phyloP scores from a whole-genome alignment of 2,888 invertebrate genomes.

The Marasmarcha lunaedactyla region DNA sequence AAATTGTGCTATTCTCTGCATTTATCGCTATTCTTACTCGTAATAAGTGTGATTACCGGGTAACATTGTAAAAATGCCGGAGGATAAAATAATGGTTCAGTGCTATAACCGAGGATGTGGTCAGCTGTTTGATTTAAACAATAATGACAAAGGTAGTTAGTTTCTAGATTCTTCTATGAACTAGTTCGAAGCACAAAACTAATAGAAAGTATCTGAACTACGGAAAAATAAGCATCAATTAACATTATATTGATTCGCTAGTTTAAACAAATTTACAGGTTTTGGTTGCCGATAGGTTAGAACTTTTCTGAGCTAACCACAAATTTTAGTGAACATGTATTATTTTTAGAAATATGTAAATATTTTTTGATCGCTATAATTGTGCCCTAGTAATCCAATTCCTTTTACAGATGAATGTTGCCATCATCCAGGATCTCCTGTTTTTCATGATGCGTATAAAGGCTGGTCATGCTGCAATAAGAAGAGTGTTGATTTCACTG shows the following conservation, averaged over 20 bases:
- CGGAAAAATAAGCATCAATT: no score
- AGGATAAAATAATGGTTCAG: slow-evolving; percentile 40
- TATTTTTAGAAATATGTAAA: no score
- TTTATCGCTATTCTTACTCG: no score
- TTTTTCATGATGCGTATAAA: slow-evolving; percentile 98
- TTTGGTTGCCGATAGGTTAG: no score
- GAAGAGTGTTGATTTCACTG: slow-evolving; percentile 96
- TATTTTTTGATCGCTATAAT: not conserved
- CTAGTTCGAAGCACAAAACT: no score
- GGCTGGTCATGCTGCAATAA: slow-evolving; percentile 99
- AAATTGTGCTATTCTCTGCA: no score
- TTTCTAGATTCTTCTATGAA: slow-evolving; percentile 33
- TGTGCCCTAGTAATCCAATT: not conserved
- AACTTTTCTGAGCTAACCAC: not conserved
- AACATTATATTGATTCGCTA: no score
- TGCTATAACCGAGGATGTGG: slow-evolving; percentile 97
- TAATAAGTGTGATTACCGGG: no score
- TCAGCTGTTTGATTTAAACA: slow-evolving; percentile 79
- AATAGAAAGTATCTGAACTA: no score
- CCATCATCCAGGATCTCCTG: slow-evolving; percentile 92
- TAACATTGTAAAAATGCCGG: slow-evolving; percentile 35
- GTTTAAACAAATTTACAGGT: no score
- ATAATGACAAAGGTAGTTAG: slow-evolving; percentile 86
- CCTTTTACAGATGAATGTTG: slow-evolving; percentile 79
- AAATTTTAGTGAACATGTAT: not conserved